Conservation (phyloP, 2,888 invertebrate genomes). For the Steinernema hermaphroditum region DNA sequence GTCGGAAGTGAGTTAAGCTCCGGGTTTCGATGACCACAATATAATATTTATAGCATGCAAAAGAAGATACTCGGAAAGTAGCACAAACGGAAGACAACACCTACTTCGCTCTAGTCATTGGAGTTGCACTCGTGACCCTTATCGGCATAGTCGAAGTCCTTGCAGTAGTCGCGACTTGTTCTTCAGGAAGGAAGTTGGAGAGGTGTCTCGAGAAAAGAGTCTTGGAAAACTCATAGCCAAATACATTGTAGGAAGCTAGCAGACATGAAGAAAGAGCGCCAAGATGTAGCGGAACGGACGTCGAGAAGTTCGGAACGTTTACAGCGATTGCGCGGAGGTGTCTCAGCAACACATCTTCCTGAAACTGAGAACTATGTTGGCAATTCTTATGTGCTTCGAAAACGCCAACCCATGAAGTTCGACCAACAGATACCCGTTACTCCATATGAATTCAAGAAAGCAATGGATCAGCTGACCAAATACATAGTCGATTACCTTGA, state of each 20-base stretch:
- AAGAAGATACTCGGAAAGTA: background rate
- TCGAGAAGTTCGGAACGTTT: background rate
- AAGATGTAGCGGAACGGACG: background rate
- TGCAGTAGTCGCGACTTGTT: background rate
- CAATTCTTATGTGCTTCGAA: background rate
- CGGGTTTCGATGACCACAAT: background rate
- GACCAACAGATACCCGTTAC: background rate
- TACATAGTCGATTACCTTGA: conserved; percentile 84
- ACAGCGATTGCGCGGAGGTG: background rate
- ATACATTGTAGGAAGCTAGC: background rate
- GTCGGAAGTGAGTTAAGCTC: background rate
- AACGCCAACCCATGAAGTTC: background rate
- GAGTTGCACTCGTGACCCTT: background rate
- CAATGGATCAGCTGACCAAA: conserved; percentile 81
- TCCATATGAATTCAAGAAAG: background rate
- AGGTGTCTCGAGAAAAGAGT: background rate
- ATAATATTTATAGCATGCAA: background rate
- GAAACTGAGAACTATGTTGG: background rate
- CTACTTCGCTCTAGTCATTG: background rate
- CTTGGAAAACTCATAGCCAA: background rate
- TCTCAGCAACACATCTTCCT: background rate
- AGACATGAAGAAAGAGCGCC: background rate
- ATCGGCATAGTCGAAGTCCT: background rate
- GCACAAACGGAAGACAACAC: background rate
- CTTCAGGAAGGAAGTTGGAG: background rate